Evolutionary conservation across 2,113 vertebrate species (phyloP).

Genomic region (Micronisus gabar): DNA sequence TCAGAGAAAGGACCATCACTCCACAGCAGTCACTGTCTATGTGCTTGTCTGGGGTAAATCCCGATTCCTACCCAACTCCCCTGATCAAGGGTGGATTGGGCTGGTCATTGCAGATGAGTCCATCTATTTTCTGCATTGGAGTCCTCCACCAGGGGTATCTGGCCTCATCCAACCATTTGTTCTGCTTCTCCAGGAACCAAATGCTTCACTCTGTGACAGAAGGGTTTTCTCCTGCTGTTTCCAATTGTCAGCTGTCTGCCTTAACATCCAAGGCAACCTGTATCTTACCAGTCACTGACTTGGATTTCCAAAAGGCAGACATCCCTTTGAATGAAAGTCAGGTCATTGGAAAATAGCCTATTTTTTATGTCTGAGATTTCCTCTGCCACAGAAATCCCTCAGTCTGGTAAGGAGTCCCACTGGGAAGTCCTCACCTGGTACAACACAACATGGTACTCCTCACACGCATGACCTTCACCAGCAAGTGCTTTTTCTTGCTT

Average conservation of each 20-base stretch:
- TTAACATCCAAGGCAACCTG: neutral
- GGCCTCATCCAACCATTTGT: neutral
- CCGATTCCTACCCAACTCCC: neutral
- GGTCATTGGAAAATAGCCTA: neutral
- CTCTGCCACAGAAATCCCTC: neutral
- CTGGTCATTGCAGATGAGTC: neutral
- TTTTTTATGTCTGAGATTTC: neutral
- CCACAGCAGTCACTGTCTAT: neutral
- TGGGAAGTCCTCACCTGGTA: neutral
- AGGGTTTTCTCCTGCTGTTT: neutral
- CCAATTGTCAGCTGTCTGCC: neutral
- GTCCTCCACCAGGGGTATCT: neutral
- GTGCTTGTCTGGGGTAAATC: neutral
- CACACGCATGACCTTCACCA: neutral
- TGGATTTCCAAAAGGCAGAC: neutral
- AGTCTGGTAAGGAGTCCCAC: neutral
- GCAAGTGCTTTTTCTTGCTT: neutral
- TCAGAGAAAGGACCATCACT: neutral
- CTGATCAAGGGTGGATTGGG: neutral
- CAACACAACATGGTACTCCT: neutral
- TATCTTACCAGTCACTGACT: neutral
- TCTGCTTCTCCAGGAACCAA: neutral
- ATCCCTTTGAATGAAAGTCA: neutral
- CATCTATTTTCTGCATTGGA: neutral
- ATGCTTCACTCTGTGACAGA: neutral